A percentile compares a stretch with the other conserved stretches of the same genome.
phyloP scores from a whole-genome alignment of 2,113 vertebrate species.

The Podilymbus podiceps region DNA sequence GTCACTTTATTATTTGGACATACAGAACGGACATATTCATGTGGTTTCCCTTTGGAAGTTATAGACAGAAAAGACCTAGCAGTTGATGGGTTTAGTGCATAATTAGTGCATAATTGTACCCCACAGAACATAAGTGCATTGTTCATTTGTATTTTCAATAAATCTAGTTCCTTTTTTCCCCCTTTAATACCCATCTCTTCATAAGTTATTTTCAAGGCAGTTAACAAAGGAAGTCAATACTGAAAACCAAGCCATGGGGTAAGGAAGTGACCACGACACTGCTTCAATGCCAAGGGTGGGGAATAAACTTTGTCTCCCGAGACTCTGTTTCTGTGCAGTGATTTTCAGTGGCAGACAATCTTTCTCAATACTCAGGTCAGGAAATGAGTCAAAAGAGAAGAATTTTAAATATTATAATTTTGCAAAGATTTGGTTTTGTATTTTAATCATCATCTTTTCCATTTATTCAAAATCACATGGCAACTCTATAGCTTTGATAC shows the following conservation, averaged over 20 bases:
- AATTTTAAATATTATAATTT: not conserved
- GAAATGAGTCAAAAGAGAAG: not conserved
- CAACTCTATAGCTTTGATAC: not conserved
- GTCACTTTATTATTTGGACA: not conserved
- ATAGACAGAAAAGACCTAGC: not conserved
- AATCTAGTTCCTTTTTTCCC: not conserved
- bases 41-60: not conserved
- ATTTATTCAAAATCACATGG: not conserved
- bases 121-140: not conserved
- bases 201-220: not conserved
- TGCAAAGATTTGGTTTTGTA: not conserved
- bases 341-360: not conserved
- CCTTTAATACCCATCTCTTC: not conserved
- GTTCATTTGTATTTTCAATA: not conserved
- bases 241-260: not conserved
- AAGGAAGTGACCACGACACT: not conserved
- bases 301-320: not conserved
- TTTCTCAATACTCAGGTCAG: not conserved
- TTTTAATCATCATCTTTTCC: not conserved
- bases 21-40: not conserved
- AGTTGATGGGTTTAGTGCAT: not conserved
- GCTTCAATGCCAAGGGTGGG: not conserved
- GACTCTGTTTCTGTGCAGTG: not conserved
- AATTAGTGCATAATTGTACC: not conserved
- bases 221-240: not conserved